Evolutionary conservation across 2,797 vertebrate genomes (phyloP), one percentile per base, ranked within the genome.

Genomic region (Moxostoma hubbsi): DNA sequence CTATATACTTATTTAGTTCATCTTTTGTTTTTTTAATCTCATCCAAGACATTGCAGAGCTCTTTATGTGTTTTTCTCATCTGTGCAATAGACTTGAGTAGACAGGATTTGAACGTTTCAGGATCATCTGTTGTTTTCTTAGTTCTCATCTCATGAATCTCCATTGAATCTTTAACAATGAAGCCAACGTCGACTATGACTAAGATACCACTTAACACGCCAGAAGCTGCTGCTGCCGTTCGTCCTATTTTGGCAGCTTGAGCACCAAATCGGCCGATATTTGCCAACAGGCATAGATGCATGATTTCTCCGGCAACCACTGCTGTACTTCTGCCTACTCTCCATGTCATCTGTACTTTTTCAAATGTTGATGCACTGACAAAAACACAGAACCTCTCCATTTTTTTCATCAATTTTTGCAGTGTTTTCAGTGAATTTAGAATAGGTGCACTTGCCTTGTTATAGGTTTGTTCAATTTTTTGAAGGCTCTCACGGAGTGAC

Each of bases 11-110:
- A 13, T 63, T 63, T n/a, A 63, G 12, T 63, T 63, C 36, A 7
- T 63, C 61, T 45, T 12, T 63, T n/a, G 61, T 45, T 43, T 45
- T 13, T 13, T 45, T 1, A 1, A 63, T 63, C n/a, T 63, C 61
- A 6, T 9, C n/a, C 36, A 6, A 10, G 24, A 63, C 7, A 45
- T 63, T 43, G 36, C 11, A 63, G n/a, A 63, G 61, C n/a, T 65
- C 63, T 0, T 15, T 6, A 10, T 65, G 63, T 65, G 63, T 65
- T 65, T 5, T 65, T 2, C 63, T 47, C 63, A 65, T 65, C 45
- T 65, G 7, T 65, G 63, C 63, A 65, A 65, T 65, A n/a, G 45
- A 65, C 6, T 46, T 65, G n/a, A 65, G 63, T 0, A 47, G 45
- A 16, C 43, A 47, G 63, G 63, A 65, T 0, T 0, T 6, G n/a